phyloP scores from a whole-genome alignment of 2,888 invertebrate genomes.

The Electrophaes corylata region DNA sequence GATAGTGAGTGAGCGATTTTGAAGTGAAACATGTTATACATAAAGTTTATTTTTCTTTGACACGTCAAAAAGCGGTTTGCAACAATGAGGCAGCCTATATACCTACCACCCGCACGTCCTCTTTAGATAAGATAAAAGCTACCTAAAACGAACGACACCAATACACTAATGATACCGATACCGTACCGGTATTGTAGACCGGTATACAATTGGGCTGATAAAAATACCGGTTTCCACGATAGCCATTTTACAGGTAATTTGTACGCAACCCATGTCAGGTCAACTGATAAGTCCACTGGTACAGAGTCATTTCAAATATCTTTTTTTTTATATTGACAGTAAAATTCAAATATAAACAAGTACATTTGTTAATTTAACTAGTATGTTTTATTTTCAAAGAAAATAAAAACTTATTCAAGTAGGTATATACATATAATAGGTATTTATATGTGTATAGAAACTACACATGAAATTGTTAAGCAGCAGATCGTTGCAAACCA shows the following conservation, averaged over 20 bases:
- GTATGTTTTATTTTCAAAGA: too few species aligned
- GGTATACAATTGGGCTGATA: constrained; percentile 69
- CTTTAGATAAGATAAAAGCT: constrained; percentile 83
- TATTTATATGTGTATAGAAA: too few species aligned
- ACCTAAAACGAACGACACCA: constrained; percentile 77
- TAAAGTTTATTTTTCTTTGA: constrained; percentile 24
- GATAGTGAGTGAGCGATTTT: constrained; percentile 31
- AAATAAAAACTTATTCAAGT: too few species aligned
- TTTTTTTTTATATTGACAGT: not conserved
- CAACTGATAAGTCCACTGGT: constrained; percentile 1
- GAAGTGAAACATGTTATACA: constrained; percentile 20
- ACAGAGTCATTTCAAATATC: not conserved
- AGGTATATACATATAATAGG: too few species aligned
- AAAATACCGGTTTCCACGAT: constrained; percentile 63
- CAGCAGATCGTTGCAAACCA: too few species aligned
- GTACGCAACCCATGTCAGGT: constrained; percentile 7
- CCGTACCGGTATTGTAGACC: constrained; percentile 55
- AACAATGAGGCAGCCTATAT: constrained; percentile 72
- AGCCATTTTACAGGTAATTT: constrained; percentile 41
- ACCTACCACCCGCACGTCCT: constrained; percentile 81
- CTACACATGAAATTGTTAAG: too few species aligned
- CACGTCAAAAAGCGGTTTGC: constrained; percentile 48
- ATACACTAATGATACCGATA: constrained; percentile 76
- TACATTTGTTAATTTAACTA: too few species aligned
- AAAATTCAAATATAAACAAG: not conserved